These are phyloP conservation scores for Sarcophaga peregrina DNA, from an alignment of 1,140 invertebrate species.

Conservation along the genomic window DNA sequence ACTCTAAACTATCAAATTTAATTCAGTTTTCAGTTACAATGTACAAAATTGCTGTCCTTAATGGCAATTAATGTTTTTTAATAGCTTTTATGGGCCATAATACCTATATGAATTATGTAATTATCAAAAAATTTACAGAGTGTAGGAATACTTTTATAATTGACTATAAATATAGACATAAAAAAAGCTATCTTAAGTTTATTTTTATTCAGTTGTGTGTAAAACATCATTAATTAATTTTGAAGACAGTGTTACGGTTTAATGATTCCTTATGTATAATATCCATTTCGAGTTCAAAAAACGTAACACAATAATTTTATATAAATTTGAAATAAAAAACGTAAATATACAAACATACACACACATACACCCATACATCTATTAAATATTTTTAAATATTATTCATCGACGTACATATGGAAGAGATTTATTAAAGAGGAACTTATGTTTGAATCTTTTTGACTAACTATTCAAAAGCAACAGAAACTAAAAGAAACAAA, in stretches of 20 bases:
- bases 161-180: no score
- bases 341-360: background rate
- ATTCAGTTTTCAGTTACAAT: no score
- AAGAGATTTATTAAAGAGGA: background rate
- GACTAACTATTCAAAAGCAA: no score
- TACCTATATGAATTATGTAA: no score
- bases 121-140: no score
- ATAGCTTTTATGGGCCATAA: no score
- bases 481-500: no score
- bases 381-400: background rate
- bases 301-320: conserved; percentile 8
- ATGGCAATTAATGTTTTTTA: no score
- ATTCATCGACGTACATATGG: background rate
- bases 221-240: conserved; percentile 26
- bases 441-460: background rate
- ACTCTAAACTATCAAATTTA: no score
- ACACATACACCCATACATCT: background rate
- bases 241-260: conserved; percentile 20
- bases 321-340: background rate
- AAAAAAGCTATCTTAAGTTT: background rate
- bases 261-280: background rate
- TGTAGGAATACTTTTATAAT: no score
- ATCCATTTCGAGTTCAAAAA: conserved; percentile 22
- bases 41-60: no score
- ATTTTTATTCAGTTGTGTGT: background rate